Evolutionary conservation across 2,797 vertebrate genomes (phyloP).

Genomic region (Crax fasciolata): DNA sequence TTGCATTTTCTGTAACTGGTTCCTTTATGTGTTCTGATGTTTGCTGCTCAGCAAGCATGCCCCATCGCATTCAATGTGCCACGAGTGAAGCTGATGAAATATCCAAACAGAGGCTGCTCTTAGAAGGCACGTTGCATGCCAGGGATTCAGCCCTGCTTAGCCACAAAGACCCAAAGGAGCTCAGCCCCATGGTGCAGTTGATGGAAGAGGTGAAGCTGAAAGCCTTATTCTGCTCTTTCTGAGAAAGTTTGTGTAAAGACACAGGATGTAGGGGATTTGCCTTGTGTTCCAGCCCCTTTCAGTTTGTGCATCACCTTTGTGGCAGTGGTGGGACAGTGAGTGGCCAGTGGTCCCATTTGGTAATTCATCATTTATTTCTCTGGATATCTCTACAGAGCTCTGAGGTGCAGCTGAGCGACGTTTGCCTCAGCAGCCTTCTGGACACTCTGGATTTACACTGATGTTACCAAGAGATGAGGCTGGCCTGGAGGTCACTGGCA

Average conservation of each 20-base stretch:
- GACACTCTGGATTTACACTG: background rate
- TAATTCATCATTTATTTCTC: background rate
- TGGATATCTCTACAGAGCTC: background rate
- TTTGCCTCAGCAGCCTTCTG: background rate
- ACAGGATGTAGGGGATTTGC: background rate
- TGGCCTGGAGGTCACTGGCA: background rate
- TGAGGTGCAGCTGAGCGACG: background rate
- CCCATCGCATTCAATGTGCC: slow-evolving; percentile 52
- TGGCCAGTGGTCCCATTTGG: background rate
- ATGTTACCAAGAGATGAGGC: background rate
- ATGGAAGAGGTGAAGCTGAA: background rate
- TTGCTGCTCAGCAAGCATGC: slow-evolving; percentile 75
- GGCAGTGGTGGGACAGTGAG: background rate
- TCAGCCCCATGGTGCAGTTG: background rate
- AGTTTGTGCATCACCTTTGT: background rate
- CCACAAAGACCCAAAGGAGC: background rate
- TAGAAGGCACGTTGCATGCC: background rate
- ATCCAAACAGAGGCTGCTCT: background rate
- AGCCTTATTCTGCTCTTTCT: background rate
- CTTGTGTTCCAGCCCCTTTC: background rate
- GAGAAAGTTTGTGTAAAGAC: background rate
- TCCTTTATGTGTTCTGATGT: slow-evolving; percentile 60
- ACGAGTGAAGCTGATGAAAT: slow-evolving; percentile 22
- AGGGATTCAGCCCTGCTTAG: background rate
- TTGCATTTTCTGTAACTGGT: slow-evolving; percentile 45